These are phyloP conservation scores for Cherax destructor DNA, from an alignment of 1,140 invertebrate species.

Conservation along the genomic window DNA sequence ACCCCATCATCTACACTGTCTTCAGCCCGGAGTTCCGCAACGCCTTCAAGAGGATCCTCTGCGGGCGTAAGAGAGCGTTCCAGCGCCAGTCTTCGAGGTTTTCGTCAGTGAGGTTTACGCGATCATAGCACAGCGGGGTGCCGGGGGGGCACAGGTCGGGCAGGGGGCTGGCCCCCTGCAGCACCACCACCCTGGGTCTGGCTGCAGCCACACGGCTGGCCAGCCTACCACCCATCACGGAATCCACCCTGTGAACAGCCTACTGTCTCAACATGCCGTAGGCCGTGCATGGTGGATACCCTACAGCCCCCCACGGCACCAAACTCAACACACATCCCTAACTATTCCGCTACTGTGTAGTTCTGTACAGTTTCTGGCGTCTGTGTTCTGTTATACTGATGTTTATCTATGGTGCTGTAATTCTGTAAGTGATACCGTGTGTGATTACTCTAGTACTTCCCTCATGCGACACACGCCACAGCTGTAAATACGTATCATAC, in stretches of 20 bases:
- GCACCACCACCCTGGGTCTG: slow-evolving; percentile 34
- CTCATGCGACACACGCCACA: not conserved
- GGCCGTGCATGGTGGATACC: not conserved
- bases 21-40: slow-evolving; percentile 92
- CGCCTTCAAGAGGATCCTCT: slow-evolving; percentile 89
- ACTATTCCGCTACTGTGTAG: slow-evolving; percentile 7
- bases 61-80: slow-evolving; percentile 77
- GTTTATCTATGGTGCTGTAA: slow-evolving; percentile 16
- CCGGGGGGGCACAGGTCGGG: slow-evolving; percentile 22
- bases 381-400: not conserved
- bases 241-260: slow-evolving; percentile 48
- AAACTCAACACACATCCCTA: no score
- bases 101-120: slow-evolving; percentile 39
- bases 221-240: slow-evolving; percentile 57
- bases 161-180: slow-evolving; percentile 42
- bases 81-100: slow-evolving; percentile 50
- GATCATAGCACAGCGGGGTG: slow-evolving; percentile 69
- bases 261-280: no score
- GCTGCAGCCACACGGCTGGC: slow-evolving; percentile 46
- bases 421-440: not conserved
- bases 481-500: not conserved
- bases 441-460: not conserved
- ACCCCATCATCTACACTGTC: slow-evolving; percentile 92
- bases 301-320: not conserved
- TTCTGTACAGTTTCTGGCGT: slow-evolving; percentile 1